phyloP scores from a whole-genome alignment of 2,888 invertebrate species.

The Carcina quercana region DNA sequence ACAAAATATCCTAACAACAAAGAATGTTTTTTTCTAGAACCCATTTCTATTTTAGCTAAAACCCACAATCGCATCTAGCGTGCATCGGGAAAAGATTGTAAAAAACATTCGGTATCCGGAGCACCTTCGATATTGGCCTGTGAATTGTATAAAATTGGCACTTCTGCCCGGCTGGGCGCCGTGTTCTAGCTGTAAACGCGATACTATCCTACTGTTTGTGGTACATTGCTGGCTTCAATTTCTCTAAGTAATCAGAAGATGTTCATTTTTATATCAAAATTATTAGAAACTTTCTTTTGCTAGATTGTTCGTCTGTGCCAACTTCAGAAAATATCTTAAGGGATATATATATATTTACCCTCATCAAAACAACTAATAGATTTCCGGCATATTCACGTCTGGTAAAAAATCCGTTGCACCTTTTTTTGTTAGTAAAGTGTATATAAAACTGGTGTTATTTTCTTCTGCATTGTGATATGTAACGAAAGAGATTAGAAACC shows the following conservation, averaged over 20 bases:
- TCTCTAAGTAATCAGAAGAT: not conserved
- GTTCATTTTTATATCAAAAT: not conserved
- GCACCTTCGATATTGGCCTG: slow-evolving; percentile 28
- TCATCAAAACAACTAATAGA: not conserved
- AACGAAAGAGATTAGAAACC: not conserved
- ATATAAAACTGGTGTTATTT: not conserved
- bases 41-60: too few relatives aligned
- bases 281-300: not conserved
- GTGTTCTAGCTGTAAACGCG: slow-evolving; percentile 2
- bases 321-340: not conserved
- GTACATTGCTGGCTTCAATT: slow-evolving; percentile 7
- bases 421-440: not conserved
- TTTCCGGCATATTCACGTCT: too few relatives aligned
- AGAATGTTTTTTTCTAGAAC: too few relatives aligned
- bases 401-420: too few relatives aligned
- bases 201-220: not conserved
- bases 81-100: too few relatives aligned
- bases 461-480: too few relatives aligned
- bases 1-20: too few relatives aligned
- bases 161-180: slow-evolving; percentile 13
- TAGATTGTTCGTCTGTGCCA: not conserved
- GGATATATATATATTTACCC: not conserved
- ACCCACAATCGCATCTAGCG: too few relatives aligned
- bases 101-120: slow-evolving; percentile 19
- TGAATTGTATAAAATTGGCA: slow-evolving; percentile 37